Evolutionary conservation across 2,888 invertebrate genomes (phyloP).

Genomic region (Metopia argyrocephala): DNA sequence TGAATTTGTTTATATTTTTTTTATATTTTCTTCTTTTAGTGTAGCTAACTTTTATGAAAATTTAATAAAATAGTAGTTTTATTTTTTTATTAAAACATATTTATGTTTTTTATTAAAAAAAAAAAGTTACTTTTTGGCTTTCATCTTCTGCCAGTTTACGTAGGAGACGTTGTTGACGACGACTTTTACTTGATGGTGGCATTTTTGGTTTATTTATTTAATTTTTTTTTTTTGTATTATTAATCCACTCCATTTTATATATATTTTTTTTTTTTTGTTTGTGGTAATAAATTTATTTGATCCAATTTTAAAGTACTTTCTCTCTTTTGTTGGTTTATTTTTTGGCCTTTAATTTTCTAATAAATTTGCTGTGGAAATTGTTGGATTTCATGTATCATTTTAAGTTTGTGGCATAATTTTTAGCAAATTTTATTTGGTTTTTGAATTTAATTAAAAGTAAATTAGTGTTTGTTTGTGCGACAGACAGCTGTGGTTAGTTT

Average conservation of each 20-base stretch:
- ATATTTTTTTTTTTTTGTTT: constrained; percentile 21
- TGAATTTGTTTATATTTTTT: constrained; percentile 39
- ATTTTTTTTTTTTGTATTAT: constrained; percentile 6
- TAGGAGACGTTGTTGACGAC: constrained; percentile 26
- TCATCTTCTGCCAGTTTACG: constrained; percentile 34
- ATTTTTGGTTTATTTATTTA: constrained; percentile 27
- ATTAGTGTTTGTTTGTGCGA: neutral
- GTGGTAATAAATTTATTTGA: constrained; percentile 53
- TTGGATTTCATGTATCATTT: constrained; percentile 36
- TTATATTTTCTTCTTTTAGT: constrained; percentile 29
- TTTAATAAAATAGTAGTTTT: constrained; percentile 32
- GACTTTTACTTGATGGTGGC: constrained; percentile 40
- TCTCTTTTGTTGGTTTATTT: constrained; percentile 42
- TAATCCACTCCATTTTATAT: neutral
- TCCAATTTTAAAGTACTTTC: constrained; percentile 59
- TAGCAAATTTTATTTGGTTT: constrained; percentile 21
- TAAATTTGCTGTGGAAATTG: constrained; percentile 24
- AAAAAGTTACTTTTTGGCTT: neutral
- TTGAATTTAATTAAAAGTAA: constrained; percentile 6
- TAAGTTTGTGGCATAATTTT: constrained; percentile 22
- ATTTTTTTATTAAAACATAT: neutral
- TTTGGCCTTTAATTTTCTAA: neutral
- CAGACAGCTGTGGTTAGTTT: neutral
- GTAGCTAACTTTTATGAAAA: constrained; percentile 48
- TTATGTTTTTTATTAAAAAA: neutral